Evolutionary conservation across 2,888 invertebrate genomes (phyloP), one percentile per base, ranked within the genome.

Genomic region (Phasia obesa): DNA sequence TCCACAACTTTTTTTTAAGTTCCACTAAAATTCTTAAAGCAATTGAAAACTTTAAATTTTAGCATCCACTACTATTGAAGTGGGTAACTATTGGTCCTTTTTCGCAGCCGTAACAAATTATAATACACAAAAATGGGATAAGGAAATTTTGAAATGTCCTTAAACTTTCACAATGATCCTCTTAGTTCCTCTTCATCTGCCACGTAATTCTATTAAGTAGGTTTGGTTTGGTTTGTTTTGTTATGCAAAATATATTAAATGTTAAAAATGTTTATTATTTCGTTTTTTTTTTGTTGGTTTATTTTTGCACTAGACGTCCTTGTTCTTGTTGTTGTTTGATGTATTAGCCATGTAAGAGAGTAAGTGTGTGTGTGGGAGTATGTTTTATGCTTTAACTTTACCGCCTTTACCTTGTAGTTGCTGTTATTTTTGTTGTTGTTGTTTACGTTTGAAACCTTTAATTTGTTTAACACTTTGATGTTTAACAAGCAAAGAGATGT

Each of bases 391-490:
- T 23, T 55, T 42, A 31, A 53, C n/a, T 47, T 74, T 64, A n/a
- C 53, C 69, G 69, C 67, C 76, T 64, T 71, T 71, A 78, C 64
- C 47, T 75, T 75, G 74, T 75, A 55, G 64, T 42, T n/a, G n/a
- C n/a, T n/a, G n/a, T n/a, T n/a, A n/a, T n/a, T n/a, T n/a, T n/a
- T n/a, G n/a, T n/a, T n/a, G n/a, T n/a, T n/a, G n/a, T n/a, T 69
- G 60, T 77, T 77, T 77, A 47, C 67, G 55, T 67, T 67, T 55
- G 17, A 55, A 65, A 51, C 47, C 62, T 70, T 65, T 70, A 76
- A 76, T 81, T 76, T 70, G 76, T 67, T 81, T 65, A 81, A 76
- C 69, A 70, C 80, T 81, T 81, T 81, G 65, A 76, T 81, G 81
- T 71, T 79, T 73, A 44, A 79, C 79, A 55, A 79, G 65, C 49